phyloP scores from a whole-genome alignment of 2,113 vertebrate genomes.

The Vidua macroura region DNA sequence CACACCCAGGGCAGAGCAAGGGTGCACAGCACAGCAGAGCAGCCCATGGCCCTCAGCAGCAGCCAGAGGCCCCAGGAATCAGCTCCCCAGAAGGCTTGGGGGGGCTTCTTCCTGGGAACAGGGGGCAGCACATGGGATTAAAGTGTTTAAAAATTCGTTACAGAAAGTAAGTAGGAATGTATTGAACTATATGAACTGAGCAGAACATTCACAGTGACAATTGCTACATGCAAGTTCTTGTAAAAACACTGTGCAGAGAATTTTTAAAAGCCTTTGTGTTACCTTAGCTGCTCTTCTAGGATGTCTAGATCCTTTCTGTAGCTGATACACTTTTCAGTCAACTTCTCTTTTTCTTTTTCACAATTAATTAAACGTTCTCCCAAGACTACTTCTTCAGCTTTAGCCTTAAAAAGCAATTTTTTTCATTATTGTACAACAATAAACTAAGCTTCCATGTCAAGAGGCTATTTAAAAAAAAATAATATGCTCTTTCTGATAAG shows the following conservation, averaged over 20 bases:
- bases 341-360: constrained; percentile 80
- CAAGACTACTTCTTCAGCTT: constrained; percentile 79
- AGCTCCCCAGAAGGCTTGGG: not conserved
- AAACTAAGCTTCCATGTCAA: not conserved
- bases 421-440: constrained; percentile 12
- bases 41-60: not conserved
- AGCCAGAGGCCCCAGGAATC: rapidly evolving
- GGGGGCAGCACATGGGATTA: rapidly evolving
- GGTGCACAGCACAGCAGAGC: not conserved
- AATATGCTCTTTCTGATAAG: not conserved
- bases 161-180: not conserved
- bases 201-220: not conserved
- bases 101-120: not conserved
- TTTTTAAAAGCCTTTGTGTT: not conserved
- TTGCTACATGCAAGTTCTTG: not conserved
- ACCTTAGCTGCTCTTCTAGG: constrained; percentile 80
- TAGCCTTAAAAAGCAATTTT: constrained; percentile 75
- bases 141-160: not conserved
- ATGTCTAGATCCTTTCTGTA: constrained; percentile 77
- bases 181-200: rapidly evolving
- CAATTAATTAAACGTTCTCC: constrained; percentile 77
- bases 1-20: not conserved
- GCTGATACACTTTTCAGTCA: constrained; percentile 75
- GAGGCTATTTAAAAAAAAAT: not conserved
- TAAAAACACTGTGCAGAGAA: not conserved